phyloP scores from a whole-genome alignment of 1,140 invertebrate genomes.

The Heterodera schachtii region DNA sequence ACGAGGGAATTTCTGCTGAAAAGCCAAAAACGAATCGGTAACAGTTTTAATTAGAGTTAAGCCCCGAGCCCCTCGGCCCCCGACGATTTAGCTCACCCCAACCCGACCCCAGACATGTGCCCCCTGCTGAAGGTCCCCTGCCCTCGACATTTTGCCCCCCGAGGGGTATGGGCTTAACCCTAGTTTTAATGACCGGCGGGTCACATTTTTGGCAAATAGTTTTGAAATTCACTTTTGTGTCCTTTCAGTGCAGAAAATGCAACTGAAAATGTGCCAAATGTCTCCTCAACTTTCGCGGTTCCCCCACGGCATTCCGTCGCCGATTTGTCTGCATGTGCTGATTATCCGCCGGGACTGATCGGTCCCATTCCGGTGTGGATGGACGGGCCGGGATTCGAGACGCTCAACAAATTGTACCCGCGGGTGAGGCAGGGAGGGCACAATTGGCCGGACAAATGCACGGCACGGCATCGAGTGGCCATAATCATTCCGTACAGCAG shows the following conservation, averaged over 20 bases:
- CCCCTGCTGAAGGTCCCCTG: too few species aligned
- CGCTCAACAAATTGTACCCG: conserved; percentile 55
- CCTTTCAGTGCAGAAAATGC: too few species aligned
- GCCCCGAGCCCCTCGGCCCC: too few species aligned
- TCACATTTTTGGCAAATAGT: too few species aligned
- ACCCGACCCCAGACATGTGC: too few species aligned
- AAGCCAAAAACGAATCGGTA: not conserved
- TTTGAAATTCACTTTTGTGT: not conserved
- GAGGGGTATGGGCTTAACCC: too few species aligned
- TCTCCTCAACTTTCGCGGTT: not conserved
- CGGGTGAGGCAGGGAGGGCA: conserved; percentile 58
- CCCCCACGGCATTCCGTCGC: not conserved
- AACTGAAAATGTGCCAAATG: not conserved
- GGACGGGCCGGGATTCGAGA: conserved; percentile 48
- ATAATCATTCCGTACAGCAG: conserved; percentile 59
- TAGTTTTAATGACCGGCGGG: not conserved
- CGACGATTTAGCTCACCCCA: too few species aligned
- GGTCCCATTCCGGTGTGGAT: conserved; percentile 61
- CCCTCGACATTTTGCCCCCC: too few species aligned
- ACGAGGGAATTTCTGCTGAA: not conserved
- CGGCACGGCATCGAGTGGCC: conserved; percentile 57
- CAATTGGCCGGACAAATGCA: conserved; percentile 52
- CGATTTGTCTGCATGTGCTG: conserved; percentile 30
- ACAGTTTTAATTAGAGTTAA: not conserved
- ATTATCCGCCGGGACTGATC: conserved; percentile 45